Percentiles rank a stretch among this genome's conserved stretches.
Conservation (phyloP, 2,888 invertebrate species). For the Diadromus collaris region DNA sequence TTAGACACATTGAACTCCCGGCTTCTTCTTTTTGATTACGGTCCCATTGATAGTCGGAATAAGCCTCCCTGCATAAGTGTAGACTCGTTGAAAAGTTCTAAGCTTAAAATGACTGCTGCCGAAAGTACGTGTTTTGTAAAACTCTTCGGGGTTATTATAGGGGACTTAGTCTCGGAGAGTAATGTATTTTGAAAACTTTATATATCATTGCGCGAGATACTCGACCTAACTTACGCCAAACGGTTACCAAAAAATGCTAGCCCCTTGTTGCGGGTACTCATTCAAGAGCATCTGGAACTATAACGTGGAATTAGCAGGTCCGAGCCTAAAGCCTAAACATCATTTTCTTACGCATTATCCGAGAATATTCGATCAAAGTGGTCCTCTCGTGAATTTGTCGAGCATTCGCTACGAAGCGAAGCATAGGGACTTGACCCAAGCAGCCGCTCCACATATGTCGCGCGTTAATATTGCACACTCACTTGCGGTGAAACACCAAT, state of each 20-base stretch:
- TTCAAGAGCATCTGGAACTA: conserved; percentile 36
- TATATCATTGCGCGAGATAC: conserved; percentile 38
- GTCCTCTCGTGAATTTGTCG: conserved; percentile 32
- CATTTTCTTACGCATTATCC: conserved; percentile 25
- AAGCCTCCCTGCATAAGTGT: conserved; percentile 54
- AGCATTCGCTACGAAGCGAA: conserved; percentile 19
- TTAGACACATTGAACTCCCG: conserved; percentile 54
- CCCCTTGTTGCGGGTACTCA: conserved; percentile 8
- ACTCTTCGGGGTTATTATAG: conserved; percentile 60
- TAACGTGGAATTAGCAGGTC: conserved; percentile 38
- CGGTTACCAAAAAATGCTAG: conserved; percentile 15
- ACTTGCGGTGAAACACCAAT: conserved; percentile 23
- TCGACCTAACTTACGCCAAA: conserved; percentile 26
- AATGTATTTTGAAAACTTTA: conserved; percentile 37
- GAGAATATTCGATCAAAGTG: conserved; percentile 20
- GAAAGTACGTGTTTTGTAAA: conserved; percentile 62
- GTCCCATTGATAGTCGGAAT: conserved; percentile 46
- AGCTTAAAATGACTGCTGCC: conserved; percentile 62
- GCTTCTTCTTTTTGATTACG: conserved; percentile 58
- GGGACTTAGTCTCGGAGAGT: conserved; percentile 57
- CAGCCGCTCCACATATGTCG: conserved; percentile 35
- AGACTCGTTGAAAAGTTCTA: conserved; percentile 52
- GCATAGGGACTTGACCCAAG: conserved; percentile 32
- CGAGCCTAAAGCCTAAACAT: conserved; percentile 36
- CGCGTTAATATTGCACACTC: conserved; percentile 40